Evolutionary conservation across 2,113 vertebrate genomes (phyloP).

Genomic region (Amazona guildingii): DNA sequence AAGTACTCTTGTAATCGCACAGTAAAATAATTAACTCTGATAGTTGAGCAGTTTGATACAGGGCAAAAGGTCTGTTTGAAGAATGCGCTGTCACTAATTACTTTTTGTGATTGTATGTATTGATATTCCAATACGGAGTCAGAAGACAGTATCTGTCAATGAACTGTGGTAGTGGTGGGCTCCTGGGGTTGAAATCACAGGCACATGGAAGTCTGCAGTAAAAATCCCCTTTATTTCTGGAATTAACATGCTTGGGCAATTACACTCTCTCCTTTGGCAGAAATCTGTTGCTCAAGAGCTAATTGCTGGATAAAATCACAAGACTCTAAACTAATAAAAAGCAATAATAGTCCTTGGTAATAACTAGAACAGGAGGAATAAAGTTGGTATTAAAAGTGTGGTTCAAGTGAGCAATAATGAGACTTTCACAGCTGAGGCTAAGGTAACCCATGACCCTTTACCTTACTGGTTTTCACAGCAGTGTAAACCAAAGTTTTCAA

Average conservation of each 20-base stretch:
- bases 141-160: background rate
- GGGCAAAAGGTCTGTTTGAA: background rate
- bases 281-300: background rate
- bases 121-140: background rate
- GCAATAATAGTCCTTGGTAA: background rate
- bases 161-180: background rate
- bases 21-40: conserved; percentile 7
- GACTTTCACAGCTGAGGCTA: background rate
- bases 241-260: rapidly evolving
- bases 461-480: background rate
- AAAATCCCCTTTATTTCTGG: background rate
- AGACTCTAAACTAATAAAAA: background rate
- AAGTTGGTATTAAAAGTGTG: background rate
- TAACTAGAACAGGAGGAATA: background rate
- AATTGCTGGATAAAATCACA: background rate
- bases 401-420: background rate
- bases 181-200: background rate
- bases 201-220: background rate
- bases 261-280: background rate
- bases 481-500: background rate
- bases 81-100: background rate
- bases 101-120: background rate
- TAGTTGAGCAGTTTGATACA: background rate
- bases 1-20: background rate
- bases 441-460: background rate